A percentile compares a stretch with the other conserved stretches of the same genome.
These are phyloP conservation scores for Eupithecia tripunctaria DNA, from an alignment of 2,888 invertebrate species.

Conservation along the genomic window DNA sequence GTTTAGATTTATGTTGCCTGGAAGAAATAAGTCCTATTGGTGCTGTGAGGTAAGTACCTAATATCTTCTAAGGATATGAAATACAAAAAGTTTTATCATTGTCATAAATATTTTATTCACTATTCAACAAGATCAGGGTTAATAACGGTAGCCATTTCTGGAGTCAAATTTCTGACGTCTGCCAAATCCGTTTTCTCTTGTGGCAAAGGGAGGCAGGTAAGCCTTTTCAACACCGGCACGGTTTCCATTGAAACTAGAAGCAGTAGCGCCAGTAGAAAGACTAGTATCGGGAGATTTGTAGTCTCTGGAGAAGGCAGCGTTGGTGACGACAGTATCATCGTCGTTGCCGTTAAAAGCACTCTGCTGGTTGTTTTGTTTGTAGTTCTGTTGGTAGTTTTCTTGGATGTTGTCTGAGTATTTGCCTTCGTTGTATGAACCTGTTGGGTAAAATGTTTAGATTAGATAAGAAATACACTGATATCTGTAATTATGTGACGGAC, in stretches of 20 bases:
- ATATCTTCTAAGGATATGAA: not conserved
- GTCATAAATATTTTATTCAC: conserved; percentile 17
- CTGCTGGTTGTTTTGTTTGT: conserved; percentile 35
- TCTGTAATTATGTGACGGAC: too few species aligned
- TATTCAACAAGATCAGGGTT: conserved; percentile 8
- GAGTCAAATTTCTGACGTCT: conserved; percentile 56
- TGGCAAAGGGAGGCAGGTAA: conserved; percentile 61
- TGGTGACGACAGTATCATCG: conserved; percentile 61
- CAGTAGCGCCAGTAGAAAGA: conserved; percentile 9
- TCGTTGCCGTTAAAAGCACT: conserved; percentile 36
- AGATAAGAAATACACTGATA: too few species aligned
- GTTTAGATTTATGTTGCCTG: too few species aligned
- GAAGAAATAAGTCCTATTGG: too few species aligned
- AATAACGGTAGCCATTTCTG: conserved; percentile 58
- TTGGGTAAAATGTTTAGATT: conserved; percentile 2
- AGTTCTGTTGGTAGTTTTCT: conserved; percentile 34
- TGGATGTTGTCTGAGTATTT: conserved; percentile 57
- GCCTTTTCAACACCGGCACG: conserved; percentile 50
- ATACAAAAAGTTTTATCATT: not conserved
- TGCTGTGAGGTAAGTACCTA: not conserved
- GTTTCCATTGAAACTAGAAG: conserved; percentile 21
- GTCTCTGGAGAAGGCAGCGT: conserved; percentile 53
- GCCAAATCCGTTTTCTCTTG: conserved; percentile 42
- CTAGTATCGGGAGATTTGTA: conserved; percentile 26
- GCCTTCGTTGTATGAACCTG: conserved; percentile 72